Evolutionary conservation across 2,797 vertebrate species (phyloP), one percentile per base, ranked within the genome.

Genomic region (Labeo calbasu): DNA sequence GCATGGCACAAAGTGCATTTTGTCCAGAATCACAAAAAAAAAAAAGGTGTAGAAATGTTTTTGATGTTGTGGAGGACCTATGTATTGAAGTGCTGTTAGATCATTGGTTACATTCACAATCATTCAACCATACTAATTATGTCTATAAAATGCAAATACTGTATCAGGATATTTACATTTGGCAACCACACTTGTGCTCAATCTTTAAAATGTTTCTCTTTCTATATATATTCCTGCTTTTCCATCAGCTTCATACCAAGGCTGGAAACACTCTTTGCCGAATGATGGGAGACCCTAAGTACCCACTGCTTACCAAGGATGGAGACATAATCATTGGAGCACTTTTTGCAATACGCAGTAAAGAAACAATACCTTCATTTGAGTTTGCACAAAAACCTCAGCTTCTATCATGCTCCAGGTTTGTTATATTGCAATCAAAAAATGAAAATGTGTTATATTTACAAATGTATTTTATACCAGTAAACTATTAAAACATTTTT

Each of bases 341-440:
- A 91, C 91, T 91, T 2, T 95, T 95, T 89, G 94, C 94, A 40
- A 93, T 95, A 63, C 94, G 93, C 89, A 94, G 93, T 85, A 90
- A 92, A 92, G 88, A 93, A 71, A 91, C 87, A n/a, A 84, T 91
- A 21, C 91, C 90, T 59, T 59, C 73, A 19, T 84, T 92, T 75
- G 86, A 89, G 28, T 95, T 93, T 77, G 92, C 86, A 84, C 90
- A 91, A 73, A 92, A 90, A 85, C 94, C 94, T 23, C 73, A 88
- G 72, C 85, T 79, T 82, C 85, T 93, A 28, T 86, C 59, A 4
- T 95, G 94, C 85, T 93, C 92, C 32, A 94, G 93, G 94, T 95
- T 79, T 76, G 90, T 89, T 85, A 77, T 13, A 15, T 23, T 32
- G 28, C 28, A 32, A 32, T 32, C 28, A 32, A 32, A 32, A 32